These are phyloP conservation scores for Andinoacara biseriatus DNA, from an alignment of 2,113 vertebrate genomes.

Conservation along the genomic window DNA sequence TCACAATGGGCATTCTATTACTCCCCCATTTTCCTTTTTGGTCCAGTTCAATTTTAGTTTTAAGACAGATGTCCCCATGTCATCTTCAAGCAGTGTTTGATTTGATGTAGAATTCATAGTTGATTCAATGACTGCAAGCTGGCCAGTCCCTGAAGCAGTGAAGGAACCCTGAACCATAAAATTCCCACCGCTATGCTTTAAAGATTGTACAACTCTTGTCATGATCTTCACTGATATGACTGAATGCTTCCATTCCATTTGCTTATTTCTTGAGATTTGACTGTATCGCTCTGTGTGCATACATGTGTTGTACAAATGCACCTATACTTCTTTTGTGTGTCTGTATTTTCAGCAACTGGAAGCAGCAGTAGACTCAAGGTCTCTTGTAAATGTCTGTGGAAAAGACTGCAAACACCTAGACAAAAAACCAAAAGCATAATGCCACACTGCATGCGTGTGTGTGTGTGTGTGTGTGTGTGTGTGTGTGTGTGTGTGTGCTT, in stretches of 20 bases:
- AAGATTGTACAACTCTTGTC: background rate
- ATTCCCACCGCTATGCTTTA: background rate
- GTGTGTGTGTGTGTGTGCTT: background rate
- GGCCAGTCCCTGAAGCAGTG: background rate
- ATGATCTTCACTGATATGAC: conserved; percentile 30
- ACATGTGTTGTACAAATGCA: background rate
- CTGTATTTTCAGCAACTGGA: conserved; percentile 55
- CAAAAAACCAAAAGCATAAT: conserved; percentile 48
- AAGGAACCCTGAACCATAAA: background rate
- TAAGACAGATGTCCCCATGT: background rate
- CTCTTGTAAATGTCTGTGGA: conserved; percentile 58
- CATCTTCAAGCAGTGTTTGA: background rate
- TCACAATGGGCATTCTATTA: background rate
- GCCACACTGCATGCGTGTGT: background rate
- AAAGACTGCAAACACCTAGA: conserved; percentile 48
- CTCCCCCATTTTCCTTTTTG: background rate
- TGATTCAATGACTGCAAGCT: background rate
- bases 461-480: background rate
- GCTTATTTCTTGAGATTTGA: conserved; percentile 18
- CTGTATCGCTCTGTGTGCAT: background rate
- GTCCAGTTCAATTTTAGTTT: background rate
- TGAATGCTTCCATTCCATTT: conserved; percentile 4
- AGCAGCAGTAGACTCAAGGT: conserved; percentile 67
- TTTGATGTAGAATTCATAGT: background rate
- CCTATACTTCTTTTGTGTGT: conserved; percentile 25